These are phyloP conservation scores for Urocynchramus pylzowi DNA, from an alignment of 2,113 vertebrate genomes.

Conservation along the genomic window DNA sequence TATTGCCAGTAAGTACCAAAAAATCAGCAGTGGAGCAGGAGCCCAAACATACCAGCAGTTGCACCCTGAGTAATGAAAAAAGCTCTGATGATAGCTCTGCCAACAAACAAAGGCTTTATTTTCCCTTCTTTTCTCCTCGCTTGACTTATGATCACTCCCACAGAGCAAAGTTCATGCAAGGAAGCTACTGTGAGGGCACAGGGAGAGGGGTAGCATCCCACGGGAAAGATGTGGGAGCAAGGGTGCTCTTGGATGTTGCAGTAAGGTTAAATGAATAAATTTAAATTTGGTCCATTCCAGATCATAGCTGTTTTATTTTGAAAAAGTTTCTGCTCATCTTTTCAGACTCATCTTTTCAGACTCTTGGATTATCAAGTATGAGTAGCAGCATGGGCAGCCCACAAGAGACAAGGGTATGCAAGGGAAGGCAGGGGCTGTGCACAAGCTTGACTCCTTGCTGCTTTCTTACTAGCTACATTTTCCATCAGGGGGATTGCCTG, in stretches of 20 bases:
- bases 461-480: not conserved
- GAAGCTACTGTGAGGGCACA: not conserved
- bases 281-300: not conserved
- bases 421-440: not conserved
- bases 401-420: rapidly evolving
- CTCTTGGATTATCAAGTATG: not conserved
- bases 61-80: not conserved
- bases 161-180: not conserved
- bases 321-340: not conserved
- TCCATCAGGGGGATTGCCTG: not conserved
- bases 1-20: not conserved
- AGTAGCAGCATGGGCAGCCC: not conserved
- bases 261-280: not conserved
- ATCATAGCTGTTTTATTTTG: not conserved
- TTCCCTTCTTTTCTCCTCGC: not conserved
- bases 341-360: not conserved
- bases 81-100: not conserved
- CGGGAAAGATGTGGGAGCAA: rapidly evolving
- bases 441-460: not conserved
- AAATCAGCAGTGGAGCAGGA: not conserved
- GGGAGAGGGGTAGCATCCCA: not conserved
- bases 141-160: not conserved
- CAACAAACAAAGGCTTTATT: not conserved
- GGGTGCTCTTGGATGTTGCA: not conserved
- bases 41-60: not conserved